Evolutionary conservation across 2,113 vertebrate genomes (phyloP), one percentile per base, ranked within the genome.

Genomic region (Mormyrus lacerda): DNA sequence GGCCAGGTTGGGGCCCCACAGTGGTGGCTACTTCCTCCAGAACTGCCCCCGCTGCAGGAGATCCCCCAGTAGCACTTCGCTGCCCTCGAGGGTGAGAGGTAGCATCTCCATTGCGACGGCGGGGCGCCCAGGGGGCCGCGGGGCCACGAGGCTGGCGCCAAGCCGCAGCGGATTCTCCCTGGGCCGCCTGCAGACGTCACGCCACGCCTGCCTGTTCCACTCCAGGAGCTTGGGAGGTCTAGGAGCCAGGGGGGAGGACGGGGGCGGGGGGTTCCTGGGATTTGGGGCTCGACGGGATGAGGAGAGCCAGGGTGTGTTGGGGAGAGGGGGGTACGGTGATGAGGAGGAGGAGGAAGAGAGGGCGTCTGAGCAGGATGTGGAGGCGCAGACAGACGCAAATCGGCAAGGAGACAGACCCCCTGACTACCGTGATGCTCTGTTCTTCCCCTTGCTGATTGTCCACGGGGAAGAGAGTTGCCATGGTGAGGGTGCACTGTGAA

Each of bases 161-260:
- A 96, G 95, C 91, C 94, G 96, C 92, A 96, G 96, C 50, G 95
- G 96, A 85, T 95, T 96, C 44, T 96, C 95, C 0, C 93, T 96
- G 61, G 94, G 95, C 0, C 93, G 95, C 9, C 91, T 95, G 69
- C 94, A 95, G 51, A 92, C 92, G 45, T 91, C 92, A 0, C 90
- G 93, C 35, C 90, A 91, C 6, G 92, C 94, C 0, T 93, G 95
- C 11, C 91, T 96, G 88, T 96, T 96, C 88, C 93, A 93, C 89
- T 93, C 93, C 73, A 94, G 95, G 1, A 96, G 96, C 92, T 91
- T 95, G n/a, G 96, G 95, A 87, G 92, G 91, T 44, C 47, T 90
- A 47, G 91, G 89, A 11, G 83, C 89, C 21, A 79, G 92, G 51
- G 88, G 87, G 3, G 90, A 91, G 35, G 92, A 92, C 1, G 91